Evolutionary conservation across 2,888 invertebrate genomes (phyloP).

Genomic region (Thyatira batis): DNA sequence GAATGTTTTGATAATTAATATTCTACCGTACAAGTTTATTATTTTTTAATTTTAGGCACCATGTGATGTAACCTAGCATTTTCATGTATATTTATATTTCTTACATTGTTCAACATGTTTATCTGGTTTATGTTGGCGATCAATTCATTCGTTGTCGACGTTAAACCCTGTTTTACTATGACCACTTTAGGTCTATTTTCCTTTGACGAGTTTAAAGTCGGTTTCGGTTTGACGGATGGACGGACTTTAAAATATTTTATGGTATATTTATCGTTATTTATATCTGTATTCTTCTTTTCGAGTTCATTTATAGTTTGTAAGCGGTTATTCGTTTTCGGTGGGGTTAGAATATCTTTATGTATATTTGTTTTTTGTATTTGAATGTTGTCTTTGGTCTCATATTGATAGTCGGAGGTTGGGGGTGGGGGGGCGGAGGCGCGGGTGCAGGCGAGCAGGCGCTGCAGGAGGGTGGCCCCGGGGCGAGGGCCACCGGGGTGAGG

Average conservation of each 20-base stretch:
- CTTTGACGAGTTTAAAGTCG: conserved; percentile 8
- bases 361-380: conserved; percentile 8
- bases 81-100: conserved; percentile 25
- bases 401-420: neutral
- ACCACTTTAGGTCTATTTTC: conserved; percentile 61
- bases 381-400: neutral
- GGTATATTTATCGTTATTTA: conserved; percentile 63
- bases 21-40: neutral
- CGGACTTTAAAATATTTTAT: conserved; percentile 18
- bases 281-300: conserved; percentile 56
- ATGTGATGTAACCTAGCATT: conserved; percentile 31
- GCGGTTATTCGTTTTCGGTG: conserved; percentile 17
- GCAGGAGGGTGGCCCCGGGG: neutral
- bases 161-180: conserved; percentile 83
- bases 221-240: conserved; percentile 8
- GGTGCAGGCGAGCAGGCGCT: neutral
- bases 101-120: conserved; percentile 32
- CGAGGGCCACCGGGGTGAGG: conserved; percentile 18
- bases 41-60: conserved; percentile 31
- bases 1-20: neutral
- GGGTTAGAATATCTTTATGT: conserved; percentile 18
- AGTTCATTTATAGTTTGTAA: conserved; percentile 44
- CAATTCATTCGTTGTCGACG: conserved; percentile 85
- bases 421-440: neutral
- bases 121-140: conserved; percentile 25